Percentiles rank a stretch among this genome's conserved stretches.
Conservation (phyloP, 2,113 vertebrate genomes). For the Heloderma charlesbogerti region DNA sequence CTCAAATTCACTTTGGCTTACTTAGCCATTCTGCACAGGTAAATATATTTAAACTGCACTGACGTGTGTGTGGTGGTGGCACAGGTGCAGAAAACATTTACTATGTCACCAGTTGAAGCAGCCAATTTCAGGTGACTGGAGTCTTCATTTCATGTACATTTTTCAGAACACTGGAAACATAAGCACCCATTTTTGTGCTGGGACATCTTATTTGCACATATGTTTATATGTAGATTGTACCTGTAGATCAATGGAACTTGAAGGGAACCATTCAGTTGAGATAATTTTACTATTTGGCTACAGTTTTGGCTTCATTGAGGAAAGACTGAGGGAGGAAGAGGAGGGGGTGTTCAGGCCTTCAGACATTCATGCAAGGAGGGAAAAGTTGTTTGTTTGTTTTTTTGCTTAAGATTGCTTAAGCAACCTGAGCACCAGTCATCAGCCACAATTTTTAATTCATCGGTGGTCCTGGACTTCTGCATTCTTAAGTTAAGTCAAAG, state of each 20-base stretch:
- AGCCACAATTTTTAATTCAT: not conserved
- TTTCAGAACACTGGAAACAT: constrained; percentile 17
- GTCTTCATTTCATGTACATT: constrained; percentile 39
- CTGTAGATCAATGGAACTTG: not conserved
- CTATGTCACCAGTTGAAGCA: constrained; percentile 36
- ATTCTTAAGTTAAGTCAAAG: too few relatives aligned
- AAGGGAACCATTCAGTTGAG: not conserved
- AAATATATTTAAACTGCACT: constrained; percentile 17
- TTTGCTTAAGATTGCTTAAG: too few relatives aligned
- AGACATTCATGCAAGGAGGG: too few relatives aligned
- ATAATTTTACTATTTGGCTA: not conserved
- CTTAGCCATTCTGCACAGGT: not conserved
- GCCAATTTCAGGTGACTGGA: constrained; percentile 37
- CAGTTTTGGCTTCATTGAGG: not conserved
- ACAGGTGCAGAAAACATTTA: constrained; percentile 3
- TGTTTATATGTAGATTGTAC: not conserved
- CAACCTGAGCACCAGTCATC: not conserved
- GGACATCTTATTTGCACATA: too few relatives aligned
- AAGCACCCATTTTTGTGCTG: not conserved
- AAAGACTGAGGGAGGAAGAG: not conserved
- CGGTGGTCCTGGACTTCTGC: not conserved
- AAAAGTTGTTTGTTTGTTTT: not conserved
- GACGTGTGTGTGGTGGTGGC: not conserved
- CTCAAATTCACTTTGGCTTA: not conserved
- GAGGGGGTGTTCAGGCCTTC: not conserved